Evolutionary conservation across 1,140 invertebrate genomes (phyloP).

Genomic region (Drosophila orosa): DNA sequence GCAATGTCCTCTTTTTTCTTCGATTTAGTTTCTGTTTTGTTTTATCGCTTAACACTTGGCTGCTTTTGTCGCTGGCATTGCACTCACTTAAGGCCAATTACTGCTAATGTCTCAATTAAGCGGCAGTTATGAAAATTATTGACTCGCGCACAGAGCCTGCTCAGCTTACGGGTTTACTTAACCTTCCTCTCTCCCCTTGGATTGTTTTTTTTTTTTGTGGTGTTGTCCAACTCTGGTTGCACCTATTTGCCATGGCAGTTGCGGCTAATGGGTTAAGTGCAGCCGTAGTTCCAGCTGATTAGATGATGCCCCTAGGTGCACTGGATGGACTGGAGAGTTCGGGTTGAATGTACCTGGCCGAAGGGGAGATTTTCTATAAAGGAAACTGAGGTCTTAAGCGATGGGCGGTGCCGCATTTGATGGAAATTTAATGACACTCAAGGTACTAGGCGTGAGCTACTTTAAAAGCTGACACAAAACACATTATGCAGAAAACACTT

Average conservation of each 20-base stretch:
- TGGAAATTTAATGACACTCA: conserved; percentile 36
- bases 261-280: conserved; percentile 55
- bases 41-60: conserved; percentile 66
- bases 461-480: not conserved
- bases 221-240: conserved; percentile 11
- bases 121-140: conserved; percentile 81
- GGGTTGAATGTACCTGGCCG: conserved; percentile 35
- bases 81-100: conserved; percentile 78
- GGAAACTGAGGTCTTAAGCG: not conserved
- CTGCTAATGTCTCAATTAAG: conserved; percentile 78
- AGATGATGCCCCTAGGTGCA: conserved; percentile 41
- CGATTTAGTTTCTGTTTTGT: conserved; percentile 27
- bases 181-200: conserved; percentile 13
- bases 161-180: conserved; percentile 39
- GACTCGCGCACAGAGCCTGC: conserved; percentile 47
- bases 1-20: conserved; percentile 33
- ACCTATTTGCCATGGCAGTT: conserved; percentile 35
- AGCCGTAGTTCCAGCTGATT: conserved; percentile 35
- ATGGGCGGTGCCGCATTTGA: conserved; percentile 9
- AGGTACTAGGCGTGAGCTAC: not conserved
- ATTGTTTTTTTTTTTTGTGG: not conserved
- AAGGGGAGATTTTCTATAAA: conserved; percentile 9
- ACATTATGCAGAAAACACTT: not conserved
- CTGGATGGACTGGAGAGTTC: conserved; percentile 7
- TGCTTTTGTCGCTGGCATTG: conserved; percentile 63